Base-by-base conservation (phyloP, 2,113 vertebrate species). In the Atrichornis clamosus region DNA sequence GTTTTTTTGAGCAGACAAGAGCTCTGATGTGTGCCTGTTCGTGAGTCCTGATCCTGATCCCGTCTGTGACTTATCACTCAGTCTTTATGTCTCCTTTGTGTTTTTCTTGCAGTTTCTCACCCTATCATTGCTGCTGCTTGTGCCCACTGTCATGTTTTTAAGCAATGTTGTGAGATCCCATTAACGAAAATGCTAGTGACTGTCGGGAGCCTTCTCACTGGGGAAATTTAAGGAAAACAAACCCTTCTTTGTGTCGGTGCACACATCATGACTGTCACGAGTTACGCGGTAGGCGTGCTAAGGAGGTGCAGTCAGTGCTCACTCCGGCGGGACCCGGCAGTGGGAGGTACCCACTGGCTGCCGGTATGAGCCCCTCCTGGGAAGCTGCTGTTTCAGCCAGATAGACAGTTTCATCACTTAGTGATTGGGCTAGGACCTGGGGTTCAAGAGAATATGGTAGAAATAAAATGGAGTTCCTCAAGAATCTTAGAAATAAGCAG, bases 171-270 rank as follows among this genome's bases (percentile, higher is more conserved):
- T 3, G 24, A 81, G 35, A 67, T 70, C 68, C 55, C 42, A 70
- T 70, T 47, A 21, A 41, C 0, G 0, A 58, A 86, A 90, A 39
- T 47, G 33, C 55, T 65, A 15, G 24, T 50, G 94, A 44, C 78
- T 88, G 67, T n/a, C 0, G 1, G 62, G 59, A 92, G 63, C 75
- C 39, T 73, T 69, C 72, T 85, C 41, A 30, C 37, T 42, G 62
- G 32, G 75, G 79, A 89, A 92, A 15, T 73, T 62, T 77, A 84
- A 92, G 80, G 80, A 15, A 84, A 93, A 97, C 95, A 97, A 90
- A 5, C 89, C 52, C 47, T 53, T 58, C 95, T 96, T 96, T 97
- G 96, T 97, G 18, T 55, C 50, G 0, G 1, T 13, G 68, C 79
- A 32, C 79, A 37, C 86, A 92, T 93, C 56, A 19, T 83, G 73